Conservation (phyloP, 2,113 vertebrate species). For the Phalacrocorax brasilianus region DNA sequence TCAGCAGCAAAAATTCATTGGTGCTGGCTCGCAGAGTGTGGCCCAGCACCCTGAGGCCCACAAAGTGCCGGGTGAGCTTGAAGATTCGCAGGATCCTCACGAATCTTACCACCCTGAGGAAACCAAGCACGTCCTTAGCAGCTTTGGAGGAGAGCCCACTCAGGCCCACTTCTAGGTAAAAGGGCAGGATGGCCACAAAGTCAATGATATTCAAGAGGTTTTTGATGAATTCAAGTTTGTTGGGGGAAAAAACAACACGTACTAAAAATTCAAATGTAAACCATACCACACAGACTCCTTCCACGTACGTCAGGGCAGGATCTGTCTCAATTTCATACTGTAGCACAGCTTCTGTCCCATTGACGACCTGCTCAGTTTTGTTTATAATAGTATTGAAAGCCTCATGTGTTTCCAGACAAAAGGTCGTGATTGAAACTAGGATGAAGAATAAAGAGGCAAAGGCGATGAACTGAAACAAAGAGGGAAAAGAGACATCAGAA, state of each 20-base stretch:
- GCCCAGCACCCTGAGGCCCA: constrained; percentile 93
- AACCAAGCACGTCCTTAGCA: constrained; percentile 95
- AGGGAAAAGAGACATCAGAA: constrained; percentile 45
- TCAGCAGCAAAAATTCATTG: constrained; percentile 96
- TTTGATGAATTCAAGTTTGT: constrained; percentile 96
- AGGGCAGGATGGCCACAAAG: constrained; percentile 96
- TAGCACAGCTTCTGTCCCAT: constrained; percentile 80
- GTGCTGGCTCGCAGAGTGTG: constrained; percentile 95
- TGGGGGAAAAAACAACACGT: constrained; percentile 92
- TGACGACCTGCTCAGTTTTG: constrained; percentile 86
- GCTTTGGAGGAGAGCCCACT: constrained; percentile 97
- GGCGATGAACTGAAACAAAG: constrained; percentile 88
- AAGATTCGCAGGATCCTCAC: constrained; percentile 97
- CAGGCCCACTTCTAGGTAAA: constrained; percentile 94
- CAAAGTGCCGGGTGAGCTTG: constrained; percentile 97
- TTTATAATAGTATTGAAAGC: constrained; percentile 98
- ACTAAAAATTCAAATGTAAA: constrained; percentile 98
- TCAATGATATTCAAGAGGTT: constrained; percentile 97
- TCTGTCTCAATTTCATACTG: constrained; percentile 95
- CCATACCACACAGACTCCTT: constrained; percentile 97
- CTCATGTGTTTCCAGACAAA: constrained; percentile 98
- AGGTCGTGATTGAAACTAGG: constrained; percentile 97
- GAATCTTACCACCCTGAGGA: constrained; percentile 96
- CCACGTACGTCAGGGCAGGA: constrained; percentile 92
- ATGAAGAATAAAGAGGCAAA: constrained; percentile 99